Evolutionary conservation across 2,888 invertebrate genomes (phyloP).

Genomic region (Slavum lentiscoides): DNA sequence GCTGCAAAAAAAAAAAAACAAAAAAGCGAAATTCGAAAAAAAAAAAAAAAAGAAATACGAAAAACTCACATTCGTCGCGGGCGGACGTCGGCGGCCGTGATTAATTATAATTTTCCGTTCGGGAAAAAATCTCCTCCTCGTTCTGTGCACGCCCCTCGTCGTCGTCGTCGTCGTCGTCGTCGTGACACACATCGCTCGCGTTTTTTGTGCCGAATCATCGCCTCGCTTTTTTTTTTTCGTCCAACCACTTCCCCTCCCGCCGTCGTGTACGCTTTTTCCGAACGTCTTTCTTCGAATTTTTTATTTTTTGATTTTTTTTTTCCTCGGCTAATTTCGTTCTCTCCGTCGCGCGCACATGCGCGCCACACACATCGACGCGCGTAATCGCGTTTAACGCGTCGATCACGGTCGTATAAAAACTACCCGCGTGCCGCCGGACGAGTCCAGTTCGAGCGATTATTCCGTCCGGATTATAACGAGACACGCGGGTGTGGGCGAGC

Average conservation of each 20-base stretch:
- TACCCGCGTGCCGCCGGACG: constrained; percentile 25
- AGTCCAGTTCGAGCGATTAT: constrained; percentile 20
- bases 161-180: too few species aligned
- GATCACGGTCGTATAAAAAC: constrained; percentile 48
- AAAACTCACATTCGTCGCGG: not conserved
- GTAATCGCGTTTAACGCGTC: constrained; percentile 16
- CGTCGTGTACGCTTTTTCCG: not conserved
- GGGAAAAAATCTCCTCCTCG: not conserved
- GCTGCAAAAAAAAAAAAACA: not conserved
- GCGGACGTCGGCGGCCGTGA: constrained; percentile 4
- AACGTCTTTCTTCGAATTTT: not conserved
- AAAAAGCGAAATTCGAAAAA: not conserved
- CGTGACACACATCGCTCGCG: constrained; percentile 24
- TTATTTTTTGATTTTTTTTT: not conserved
- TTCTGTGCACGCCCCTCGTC: too few species aligned
- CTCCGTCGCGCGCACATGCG: not conserved
- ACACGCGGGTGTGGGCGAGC: not conserved
- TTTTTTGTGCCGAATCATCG: constrained; percentile 28
- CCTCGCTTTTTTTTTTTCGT: not conserved
- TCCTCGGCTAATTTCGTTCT: not conserved
- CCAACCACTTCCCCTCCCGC: constrained; percentile 31
- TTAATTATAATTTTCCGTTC: constrained; percentile 45
- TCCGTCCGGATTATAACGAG: not conserved
- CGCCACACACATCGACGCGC: constrained; percentile 12
- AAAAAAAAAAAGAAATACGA: not conserved